These are phyloP conservation scores for Myopa testacea DNA, from an alignment of 2,888 invertebrate genomes.

Conservation along the genomic window DNA sequence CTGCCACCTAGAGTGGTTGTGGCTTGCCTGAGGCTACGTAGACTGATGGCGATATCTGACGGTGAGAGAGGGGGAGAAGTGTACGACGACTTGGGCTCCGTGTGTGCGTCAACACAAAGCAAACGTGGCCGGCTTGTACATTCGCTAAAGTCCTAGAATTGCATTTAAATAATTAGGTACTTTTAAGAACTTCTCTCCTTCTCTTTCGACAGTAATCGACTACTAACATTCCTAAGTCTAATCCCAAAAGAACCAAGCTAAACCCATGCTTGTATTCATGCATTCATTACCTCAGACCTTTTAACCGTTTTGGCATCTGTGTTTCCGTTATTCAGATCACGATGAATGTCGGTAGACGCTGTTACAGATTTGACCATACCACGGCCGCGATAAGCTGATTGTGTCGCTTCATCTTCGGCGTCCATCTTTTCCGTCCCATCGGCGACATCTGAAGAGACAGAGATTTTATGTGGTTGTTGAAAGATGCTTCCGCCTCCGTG, in stretches of 20 bases:
- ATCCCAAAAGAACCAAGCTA: neutral
- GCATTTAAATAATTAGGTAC: neutral
- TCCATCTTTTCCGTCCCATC: constrained; percentile 43
- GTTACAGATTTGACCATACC: too few relatives aligned
- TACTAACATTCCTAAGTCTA: neutral
- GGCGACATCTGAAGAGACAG: neutral
- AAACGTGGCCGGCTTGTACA: constrained; percentile 66
- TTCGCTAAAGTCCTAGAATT: constrained; percentile 52
- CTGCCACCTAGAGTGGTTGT: constrained; percentile 35
- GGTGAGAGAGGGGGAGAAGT: constrained; percentile 50
- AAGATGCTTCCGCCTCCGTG: neutral
- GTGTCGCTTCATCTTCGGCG: constrained; percentile 27
- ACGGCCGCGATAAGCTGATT: too few relatives aligned
- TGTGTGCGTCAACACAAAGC: constrained; percentile 65
- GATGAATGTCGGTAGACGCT: neutral
- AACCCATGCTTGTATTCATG: neutral
- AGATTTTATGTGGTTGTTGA: neutral
- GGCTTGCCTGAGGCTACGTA: constrained; percentile 48
- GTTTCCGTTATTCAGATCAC: constrained; percentile 41
- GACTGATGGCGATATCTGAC: constrained; percentile 52
- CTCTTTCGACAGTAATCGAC: neutral
- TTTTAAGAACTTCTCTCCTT: neutral
- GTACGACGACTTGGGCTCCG: constrained; percentile 55
- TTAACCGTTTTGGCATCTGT: constrained; percentile 48
- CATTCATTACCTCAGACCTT: constrained; percentile 56